A percentile compares a stretch with the other conserved stretches of the same genome.
phyloP scores from a whole-genome alignment of 2,888 invertebrate genomes.

The Deilephila porcellus region DNA sequence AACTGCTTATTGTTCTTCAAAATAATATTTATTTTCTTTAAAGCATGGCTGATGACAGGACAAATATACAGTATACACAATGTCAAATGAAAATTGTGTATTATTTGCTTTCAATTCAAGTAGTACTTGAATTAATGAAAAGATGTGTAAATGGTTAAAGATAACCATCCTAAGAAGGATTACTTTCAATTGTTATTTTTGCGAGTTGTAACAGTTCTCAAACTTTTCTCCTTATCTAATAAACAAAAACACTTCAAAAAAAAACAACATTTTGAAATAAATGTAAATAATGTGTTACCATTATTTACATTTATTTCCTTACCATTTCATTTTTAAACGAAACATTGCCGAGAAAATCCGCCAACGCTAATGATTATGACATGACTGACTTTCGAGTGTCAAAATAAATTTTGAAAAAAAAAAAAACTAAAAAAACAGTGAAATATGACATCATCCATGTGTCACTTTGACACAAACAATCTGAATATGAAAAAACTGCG shows the following conservation, averaged over 20 bases:
- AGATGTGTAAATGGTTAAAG: too few species aligned
- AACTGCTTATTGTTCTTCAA: too few species aligned
- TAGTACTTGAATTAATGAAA: too few species aligned
- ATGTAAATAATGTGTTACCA: too few species aligned
- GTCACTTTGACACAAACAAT: conserved; percentile 9
- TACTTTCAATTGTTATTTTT: background rate
- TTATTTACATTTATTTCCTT: background rate
- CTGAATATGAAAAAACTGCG: background rate
- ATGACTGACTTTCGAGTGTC: background rate
- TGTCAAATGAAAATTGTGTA: too few species aligned
- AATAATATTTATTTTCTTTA: too few species aligned
- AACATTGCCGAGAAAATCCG: background rate
- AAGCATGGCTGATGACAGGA: too few species aligned
- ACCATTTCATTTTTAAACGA: background rate
- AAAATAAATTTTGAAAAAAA: background rate
- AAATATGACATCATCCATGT: background rate
- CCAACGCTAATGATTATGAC: background rate
- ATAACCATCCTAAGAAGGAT: too few species aligned
- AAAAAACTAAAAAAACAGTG: background rate
- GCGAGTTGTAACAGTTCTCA: background rate
- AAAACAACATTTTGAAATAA: too few species aligned
- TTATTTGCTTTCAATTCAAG: too few species aligned
- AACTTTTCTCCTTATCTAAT: background rate
- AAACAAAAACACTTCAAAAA: too few species aligned
- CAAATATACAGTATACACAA: too few species aligned